Conservation (phyloP, 2,797 vertebrate species). For the Sebastes nivosus region DNA sequence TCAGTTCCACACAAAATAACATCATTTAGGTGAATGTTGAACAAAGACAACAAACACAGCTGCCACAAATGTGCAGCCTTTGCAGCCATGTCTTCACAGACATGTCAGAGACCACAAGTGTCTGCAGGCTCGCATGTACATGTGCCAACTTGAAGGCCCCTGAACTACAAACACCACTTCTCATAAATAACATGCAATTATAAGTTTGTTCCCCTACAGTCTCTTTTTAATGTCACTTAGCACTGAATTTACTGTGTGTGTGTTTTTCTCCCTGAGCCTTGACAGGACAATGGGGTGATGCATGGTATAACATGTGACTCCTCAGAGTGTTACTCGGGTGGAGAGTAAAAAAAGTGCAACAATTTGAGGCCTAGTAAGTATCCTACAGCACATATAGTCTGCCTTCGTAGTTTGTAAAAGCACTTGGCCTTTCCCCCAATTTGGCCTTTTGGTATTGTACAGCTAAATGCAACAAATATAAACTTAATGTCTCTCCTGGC, state of each 20-base stretch:
- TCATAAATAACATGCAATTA: slow-evolving; percentile 43
- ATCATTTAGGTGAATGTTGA: slow-evolving; percentile 1
- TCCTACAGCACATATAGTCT: background rate
- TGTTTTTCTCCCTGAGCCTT: background rate
- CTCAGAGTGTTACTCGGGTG: background rate
- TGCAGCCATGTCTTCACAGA: background rate
- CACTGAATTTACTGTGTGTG: background rate
- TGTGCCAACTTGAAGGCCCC: slow-evolving; percentile 30
- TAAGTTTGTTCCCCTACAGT: slow-evolving; percentile 12
- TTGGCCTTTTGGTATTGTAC: slow-evolving; percentile 15
- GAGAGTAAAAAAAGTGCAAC: background rate
- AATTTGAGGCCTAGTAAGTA: background rate
- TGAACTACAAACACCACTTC: slow-evolving; percentile 17
- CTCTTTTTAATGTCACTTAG: slow-evolving; percentile 21
- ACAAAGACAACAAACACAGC: slow-evolving; percentile 19
- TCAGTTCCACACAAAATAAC: background rate
- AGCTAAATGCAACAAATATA: slow-evolving; percentile 22
- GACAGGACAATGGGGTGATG: background rate
- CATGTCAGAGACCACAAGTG: slow-evolving; percentile 17
- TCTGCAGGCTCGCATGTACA: slow-evolving; percentile 25
- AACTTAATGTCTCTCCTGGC: slow-evolving; percentile 22
- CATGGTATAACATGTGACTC: background rate
- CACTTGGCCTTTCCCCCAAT: background rate
- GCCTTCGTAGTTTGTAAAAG: background rate
- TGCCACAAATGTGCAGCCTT: slow-evolving; percentile 18